These are phyloP conservation scores for Cryptophagus acutangulus DNA, from an alignment of 2,888 invertebrate genomes.

Conservation along the genomic window DNA sequence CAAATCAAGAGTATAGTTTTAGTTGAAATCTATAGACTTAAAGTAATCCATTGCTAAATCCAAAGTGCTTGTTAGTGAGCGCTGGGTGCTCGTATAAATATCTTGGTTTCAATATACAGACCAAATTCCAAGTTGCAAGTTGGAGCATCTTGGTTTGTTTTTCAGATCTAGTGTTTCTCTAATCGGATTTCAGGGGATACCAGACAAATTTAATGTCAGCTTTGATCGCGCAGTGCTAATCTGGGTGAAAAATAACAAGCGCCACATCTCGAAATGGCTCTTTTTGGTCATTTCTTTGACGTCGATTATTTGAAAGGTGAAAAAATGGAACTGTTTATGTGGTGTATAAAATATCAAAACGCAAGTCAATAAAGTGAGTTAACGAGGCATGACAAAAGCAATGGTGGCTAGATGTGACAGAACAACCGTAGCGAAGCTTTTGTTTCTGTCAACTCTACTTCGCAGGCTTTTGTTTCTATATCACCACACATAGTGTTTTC, in stretches of 20 bases:
- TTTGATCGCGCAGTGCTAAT: conserved; percentile 34
- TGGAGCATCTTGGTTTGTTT: conserved; percentile 22
- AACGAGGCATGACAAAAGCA: conserved; percentile 36
- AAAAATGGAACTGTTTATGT: too few species aligned
- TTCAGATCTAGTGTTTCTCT: conserved; percentile 24
- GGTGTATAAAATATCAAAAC: too few species aligned
- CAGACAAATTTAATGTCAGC: conserved; percentile 39
- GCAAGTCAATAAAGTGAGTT: too few species aligned
- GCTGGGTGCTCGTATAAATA: conserved; percentile 19
- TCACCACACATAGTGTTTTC: conserved; percentile 15
- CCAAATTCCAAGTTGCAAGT: conserved; percentile 8
- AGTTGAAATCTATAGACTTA: conserved; percentile 35
- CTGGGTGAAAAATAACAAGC: conserved; percentile 37
- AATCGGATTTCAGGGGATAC: conserved; percentile 37
- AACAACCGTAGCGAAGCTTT: conserved; percentile 30
- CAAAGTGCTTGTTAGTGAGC: conserved; percentile 33
- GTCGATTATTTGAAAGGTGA: too few species aligned
- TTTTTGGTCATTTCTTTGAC: too few species aligned
- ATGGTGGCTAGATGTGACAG: conserved; percentile 26
- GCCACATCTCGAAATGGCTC: too few species aligned
- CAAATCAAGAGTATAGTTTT: too few species aligned
- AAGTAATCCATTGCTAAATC: conserved; percentile 30
- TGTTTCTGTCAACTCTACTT: conserved; percentile 31
- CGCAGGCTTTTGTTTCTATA: conserved; percentile 23
- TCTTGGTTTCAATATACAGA: conserved; percentile 15